Conservation (phyloP, 2,113 vertebrate genomes). For the Indicator indicator region DNA sequence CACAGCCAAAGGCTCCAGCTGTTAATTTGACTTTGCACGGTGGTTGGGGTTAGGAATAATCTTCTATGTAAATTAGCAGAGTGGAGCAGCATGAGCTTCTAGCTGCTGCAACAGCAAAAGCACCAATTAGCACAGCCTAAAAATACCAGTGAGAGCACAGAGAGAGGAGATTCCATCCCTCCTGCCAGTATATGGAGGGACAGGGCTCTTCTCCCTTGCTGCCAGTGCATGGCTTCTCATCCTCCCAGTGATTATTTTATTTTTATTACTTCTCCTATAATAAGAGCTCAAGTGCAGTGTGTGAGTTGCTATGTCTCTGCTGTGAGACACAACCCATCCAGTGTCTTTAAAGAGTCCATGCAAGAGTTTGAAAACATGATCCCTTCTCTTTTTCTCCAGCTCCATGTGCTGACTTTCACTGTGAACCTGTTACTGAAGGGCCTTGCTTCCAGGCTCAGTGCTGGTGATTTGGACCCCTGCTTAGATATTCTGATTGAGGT, state of each 20-base stretch:
- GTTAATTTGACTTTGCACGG: background rate
- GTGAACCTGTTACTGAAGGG: constrained; percentile 87
- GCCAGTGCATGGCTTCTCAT: background rate
- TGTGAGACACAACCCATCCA: background rate
- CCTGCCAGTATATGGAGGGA: background rate
- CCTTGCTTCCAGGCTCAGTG: constrained; percentile 80
- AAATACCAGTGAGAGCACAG: background rate
- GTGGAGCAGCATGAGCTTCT: background rate
- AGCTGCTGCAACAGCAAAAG: background rate
- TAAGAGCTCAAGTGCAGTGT: background rate
- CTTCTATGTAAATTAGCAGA: background rate
- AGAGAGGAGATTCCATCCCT: background rate
- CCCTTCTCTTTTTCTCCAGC: constrained; percentile 72
- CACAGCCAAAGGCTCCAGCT: background rate
- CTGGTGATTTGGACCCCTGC: constrained; percentile 90
- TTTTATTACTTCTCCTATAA: background rate
- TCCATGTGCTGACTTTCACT: constrained; percentile 95
- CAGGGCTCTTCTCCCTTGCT: background rate
- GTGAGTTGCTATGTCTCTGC: background rate
- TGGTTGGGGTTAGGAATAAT: background rate
- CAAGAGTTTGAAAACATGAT: background rate
- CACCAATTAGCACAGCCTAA: background rate
- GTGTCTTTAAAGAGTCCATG: background rate
- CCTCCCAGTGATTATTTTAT: background rate
- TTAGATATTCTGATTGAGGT: constrained; percentile 89